A percentile compares a stretch with the other conserved stretches of the same genome.
phyloP scores from a whole-genome alignment of 2,113 vertebrate genomes.

The Alaudala cheleensis region DNA sequence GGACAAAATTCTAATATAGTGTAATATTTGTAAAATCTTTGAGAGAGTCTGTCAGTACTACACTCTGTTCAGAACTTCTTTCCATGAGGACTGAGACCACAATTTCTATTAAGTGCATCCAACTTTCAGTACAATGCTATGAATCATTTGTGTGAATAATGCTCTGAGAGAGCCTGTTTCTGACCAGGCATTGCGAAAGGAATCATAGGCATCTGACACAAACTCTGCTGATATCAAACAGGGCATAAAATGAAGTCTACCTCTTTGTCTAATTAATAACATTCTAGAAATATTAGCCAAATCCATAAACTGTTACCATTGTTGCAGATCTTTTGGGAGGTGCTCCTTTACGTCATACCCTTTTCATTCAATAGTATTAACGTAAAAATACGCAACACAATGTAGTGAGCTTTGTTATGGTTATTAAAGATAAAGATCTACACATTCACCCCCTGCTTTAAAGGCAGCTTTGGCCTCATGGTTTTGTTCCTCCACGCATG shows the following conservation, averaged over 20 bases:
- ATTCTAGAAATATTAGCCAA: neutral
- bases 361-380: constrained; percentile 16
- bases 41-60: neutral
- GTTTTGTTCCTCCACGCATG: neutral
- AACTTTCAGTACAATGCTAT: neutral
- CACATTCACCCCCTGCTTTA: neutral
- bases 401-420: neutral
- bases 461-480: neutral
- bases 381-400: neutral
- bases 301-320: neutral
- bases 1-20: neutral
- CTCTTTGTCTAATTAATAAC: neutral
- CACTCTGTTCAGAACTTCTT: neutral
- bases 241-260: neutral
- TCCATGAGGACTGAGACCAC: neutral
- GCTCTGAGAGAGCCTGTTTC: neutral
- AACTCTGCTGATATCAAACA: neutral
- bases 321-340: neutral
- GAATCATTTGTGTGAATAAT: neutral
- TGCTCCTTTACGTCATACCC: neutral
- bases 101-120: neutral
- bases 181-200: neutral
- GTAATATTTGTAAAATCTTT: neutral
- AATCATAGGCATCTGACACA: neutral
- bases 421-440: constrained; percentile 35